Evolutionary conservation across 2,113 vertebrate species (phyloP), one percentile per base, ranked within the genome.

Genomic region (Steatornis caripensis): DNA sequence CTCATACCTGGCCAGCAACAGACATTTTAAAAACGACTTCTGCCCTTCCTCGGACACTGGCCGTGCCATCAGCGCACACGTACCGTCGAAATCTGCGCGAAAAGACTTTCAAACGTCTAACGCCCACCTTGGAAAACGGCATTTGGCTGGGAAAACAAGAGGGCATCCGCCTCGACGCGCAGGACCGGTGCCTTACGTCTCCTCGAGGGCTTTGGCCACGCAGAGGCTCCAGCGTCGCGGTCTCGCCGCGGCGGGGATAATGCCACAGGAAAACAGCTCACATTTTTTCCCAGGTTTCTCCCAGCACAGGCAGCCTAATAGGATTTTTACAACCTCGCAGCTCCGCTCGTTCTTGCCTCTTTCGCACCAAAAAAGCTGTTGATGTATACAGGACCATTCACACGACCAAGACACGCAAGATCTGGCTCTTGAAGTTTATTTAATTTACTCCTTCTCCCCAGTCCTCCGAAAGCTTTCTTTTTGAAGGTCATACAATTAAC

Each of bases 211-310:
- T 30, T 36, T 18, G 17, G 37, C 51, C 66, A 16, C 30, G 18
- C 5, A 0, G 51, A 64, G 15, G 30, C 20, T 70, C 61, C 21
- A 37, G 45, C 32, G 8, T 27, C 0, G 0, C 0, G 10, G 16
- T 26, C 39, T 19, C 36, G 10, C 6, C 6, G 7, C n/a, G n/a
- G n/a, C n/a, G 27, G 41, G 45, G 24, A 54, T 12, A 41, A 61
- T 1, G 21, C 34, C 39, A 32, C 14, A 22, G 49, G 76, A 48
- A 57, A 43, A 53, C 5, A 64, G 23, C 14, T 29, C 0, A 2
- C 19, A 9, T 26, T 46, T 61, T 49, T 46, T 6, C 71, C 39
- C 49, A 62, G 49, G 45, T 51, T 79, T 66, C 55, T 66, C 46
- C 26, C 53, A 32, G 17, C 58, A 26, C 12, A 41, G 20, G 8